Base-by-base conservation (phyloP, 92 coral and sea anemone genomes). In the Scolanthus callimorphus region DNA sequence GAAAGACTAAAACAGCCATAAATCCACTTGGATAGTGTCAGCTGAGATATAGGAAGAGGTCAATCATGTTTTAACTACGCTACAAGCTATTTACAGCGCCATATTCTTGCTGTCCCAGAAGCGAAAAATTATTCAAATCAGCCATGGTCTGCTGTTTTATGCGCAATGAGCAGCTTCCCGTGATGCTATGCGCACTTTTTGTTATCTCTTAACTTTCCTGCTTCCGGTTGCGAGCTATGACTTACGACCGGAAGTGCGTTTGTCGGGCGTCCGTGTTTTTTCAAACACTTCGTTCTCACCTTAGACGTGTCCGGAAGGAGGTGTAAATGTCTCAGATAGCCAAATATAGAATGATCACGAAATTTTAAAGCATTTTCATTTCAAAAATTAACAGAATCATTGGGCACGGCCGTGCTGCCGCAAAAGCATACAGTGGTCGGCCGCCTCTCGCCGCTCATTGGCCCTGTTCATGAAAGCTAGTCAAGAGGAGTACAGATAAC, bases 141-240 rank as follows among this genome's bases (percentile, higher is more conserved):
- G 8, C 8, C 52, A 9, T 21, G 17, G 19, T 19, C 52, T 9
- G 17, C 11, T 4, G 39, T 68, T 61, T 68, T 68, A 68, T 68
- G 75, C 63, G 65, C 65, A 56, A 45, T 23, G 28, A 43, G 19
- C 63, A 28, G 23, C 46, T 68, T 55, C 75, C 75, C 75, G 48
- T 4, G 29, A 46, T 15, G 65, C 75, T 6, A 20, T 21, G 65
- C 65, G 65, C 20, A 0, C 63, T 57, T 46, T 34, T 44, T 65
- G 29, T 50, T 39, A 4, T 34, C 2, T n/a, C 29, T 25, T 45
- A 25, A 53, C 47, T 25, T 20, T 54, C 15, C 27, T 17, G 39
- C 46, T 25, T 34, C 62, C 62, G 20, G 39, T 13, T 15, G 4
- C 2, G 27, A n/a, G n/a, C n/a, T n/a, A n/a, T n/a, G n/a, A 6